A percentile compares a stretch with the other conserved stretches of the same genome.
phyloP scores from a whole-genome alignment of 2,888 invertebrate species.

The Hemithea aestivaria region DNA sequence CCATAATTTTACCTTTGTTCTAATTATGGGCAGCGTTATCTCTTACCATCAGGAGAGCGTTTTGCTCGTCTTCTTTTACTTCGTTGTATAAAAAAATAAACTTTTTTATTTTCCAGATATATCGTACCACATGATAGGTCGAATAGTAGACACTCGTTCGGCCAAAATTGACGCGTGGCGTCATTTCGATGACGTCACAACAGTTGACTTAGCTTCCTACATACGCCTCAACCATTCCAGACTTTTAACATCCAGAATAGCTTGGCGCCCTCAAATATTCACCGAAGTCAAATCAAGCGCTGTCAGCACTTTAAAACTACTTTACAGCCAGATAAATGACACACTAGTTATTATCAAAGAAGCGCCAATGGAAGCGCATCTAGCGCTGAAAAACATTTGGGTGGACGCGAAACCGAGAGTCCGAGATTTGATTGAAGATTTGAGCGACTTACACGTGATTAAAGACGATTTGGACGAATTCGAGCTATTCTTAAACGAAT shows the following conservation, averaged over 20 bases:
- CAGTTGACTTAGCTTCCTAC: slow-evolving; percentile 88
- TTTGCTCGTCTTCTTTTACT: no score
- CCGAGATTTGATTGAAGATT: slow-evolving; percentile 84
- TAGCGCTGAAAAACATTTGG: slow-evolving; percentile 85
- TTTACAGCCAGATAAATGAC: slow-evolving; percentile 67
- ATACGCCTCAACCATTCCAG: slow-evolving; percentile 90
- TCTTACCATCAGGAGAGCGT: no score
- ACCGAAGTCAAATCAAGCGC: slow-evolving; percentile 60
- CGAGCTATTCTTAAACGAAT: slow-evolving; percentile 84
- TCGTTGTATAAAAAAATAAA: no score
- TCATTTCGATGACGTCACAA: slow-evolving; percentile 87
- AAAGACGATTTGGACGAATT: slow-evolving; percentile 86
- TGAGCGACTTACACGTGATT: slow-evolving; percentile 84
- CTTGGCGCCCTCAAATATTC: slow-evolving; percentile 88
- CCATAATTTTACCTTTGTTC: no score
- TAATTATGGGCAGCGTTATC: no score
- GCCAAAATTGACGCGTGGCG: slow-evolving; percentile 89
- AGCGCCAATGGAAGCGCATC: slow-evolving; percentile 83
- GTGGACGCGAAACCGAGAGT: slow-evolving; percentile 85
- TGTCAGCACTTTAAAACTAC: slow-evolving; percentile 49
- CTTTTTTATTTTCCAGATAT: no score
- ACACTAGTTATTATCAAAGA: slow-evolving; percentile 66
- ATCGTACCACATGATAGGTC: slow-evolving; percentile 84
- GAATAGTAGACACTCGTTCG: slow-evolving; percentile 87
- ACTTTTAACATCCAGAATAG: slow-evolving; percentile 86